A percentile compares a stretch with the other conserved stretches of the same genome.
Evolutionary conservation across 2,113 vertebrate species (phyloP).

Genomic region (Microtus pennsylvanicus): DNA sequence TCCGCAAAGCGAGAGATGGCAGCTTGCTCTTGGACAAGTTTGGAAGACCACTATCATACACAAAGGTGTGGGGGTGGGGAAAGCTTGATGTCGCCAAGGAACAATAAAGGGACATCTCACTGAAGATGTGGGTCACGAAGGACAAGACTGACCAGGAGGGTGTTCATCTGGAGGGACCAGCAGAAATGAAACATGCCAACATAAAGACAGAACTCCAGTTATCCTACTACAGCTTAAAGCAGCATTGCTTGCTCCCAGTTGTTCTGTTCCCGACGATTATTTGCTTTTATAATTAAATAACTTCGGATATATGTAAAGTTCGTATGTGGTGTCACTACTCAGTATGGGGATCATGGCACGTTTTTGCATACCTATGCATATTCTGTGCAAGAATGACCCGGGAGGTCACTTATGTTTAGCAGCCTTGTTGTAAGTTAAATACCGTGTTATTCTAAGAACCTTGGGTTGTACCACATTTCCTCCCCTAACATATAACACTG

Average conservation of each 20-base stretch:
- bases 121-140: background rate
- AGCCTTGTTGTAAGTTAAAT: constrained; percentile 16
- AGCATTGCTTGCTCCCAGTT: background rate
- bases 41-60: background rate
- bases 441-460: background rate
- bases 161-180: background rate
- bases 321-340: background rate
- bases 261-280: background rate
- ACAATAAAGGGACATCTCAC: background rate
- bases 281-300: constrained; percentile 47
- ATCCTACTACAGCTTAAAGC: background rate
- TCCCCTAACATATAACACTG: background rate
- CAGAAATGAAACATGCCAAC: background rate
- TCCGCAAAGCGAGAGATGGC: background rate
- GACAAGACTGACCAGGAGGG: background rate
- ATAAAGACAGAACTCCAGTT: background rate
- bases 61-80: background rate
- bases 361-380: background rate
- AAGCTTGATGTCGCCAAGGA: background rate
- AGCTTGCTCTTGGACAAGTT: background rate
- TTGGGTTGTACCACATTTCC: background rate
- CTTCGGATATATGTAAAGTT: background rate
- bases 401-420: background rate
- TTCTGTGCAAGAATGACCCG: constrained; percentile 4
- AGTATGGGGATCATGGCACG: background rate